Evolutionary conservation across 2,113 vertebrate species (phyloP).

Genomic region (Cairina moschata): DNA sequence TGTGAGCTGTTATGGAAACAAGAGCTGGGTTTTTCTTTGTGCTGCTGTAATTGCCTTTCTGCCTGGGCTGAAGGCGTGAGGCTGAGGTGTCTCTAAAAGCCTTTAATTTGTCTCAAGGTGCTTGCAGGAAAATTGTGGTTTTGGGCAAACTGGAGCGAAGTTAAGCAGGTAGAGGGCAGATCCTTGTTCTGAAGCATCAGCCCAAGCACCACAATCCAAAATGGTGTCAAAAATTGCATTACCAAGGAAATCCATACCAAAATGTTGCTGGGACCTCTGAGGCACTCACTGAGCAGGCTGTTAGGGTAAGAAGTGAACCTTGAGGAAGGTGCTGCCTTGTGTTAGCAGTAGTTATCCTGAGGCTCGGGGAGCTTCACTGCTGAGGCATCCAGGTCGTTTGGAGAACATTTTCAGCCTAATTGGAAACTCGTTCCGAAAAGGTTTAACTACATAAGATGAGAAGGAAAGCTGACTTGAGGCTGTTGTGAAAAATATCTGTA

Average conservation of each 20-base stretch:
- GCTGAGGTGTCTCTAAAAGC: neutral
- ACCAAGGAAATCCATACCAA: neutral
- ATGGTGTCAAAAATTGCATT: neutral
- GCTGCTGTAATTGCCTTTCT: neutral
- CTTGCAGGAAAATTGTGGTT: neutral
- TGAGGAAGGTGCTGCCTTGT: neutral
- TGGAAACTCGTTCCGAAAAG: neutral
- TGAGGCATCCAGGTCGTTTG: neutral
- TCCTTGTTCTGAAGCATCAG: neutral
- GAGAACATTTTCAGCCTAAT: neutral
- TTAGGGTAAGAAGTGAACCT: neutral
- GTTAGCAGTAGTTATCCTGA: neutral
- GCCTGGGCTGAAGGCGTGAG: neutral
- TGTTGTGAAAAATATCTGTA: neutral
- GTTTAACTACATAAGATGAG: neutral
- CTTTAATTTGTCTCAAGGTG: neutral
- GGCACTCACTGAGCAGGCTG: neutral
- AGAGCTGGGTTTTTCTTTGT: neutral
- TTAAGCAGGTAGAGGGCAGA: too few species aligned
- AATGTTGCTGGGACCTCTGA: neutral
- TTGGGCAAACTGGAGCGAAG: neutral
- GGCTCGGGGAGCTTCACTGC: fast-evolving
- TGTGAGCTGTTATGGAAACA: neutral
- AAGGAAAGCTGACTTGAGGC: neutral
- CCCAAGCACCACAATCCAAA: neutral